phyloP scores from a whole-genome alignment of 2,888 invertebrate genomes.

The Aromia moschata region DNA sequence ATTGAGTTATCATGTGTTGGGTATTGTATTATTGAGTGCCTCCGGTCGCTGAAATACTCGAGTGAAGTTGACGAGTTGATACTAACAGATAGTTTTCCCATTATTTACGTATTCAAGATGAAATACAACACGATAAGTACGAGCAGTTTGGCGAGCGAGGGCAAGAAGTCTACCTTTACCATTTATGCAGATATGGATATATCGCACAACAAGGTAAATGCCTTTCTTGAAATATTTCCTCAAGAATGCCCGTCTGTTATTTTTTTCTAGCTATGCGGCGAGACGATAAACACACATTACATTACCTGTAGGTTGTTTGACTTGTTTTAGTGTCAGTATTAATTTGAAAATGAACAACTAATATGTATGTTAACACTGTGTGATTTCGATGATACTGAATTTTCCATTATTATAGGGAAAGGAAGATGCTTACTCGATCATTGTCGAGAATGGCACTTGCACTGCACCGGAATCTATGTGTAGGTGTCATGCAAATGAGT shows the following conservation, averaged over 20 bases:
- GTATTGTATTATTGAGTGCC: background rate
- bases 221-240: background rate
- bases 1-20: constrained; percentile 9
- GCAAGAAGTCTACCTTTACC: constrained; percentile 73
- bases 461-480: too few species aligned
- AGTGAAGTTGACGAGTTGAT: constrained; percentile 21
- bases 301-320: constrained; percentile 18
- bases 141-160: constrained; percentile 73
- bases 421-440: background rate
- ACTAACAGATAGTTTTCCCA: too few species aligned
- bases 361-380: background rate
- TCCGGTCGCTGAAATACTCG: constrained; percentile 1
- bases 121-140: constrained; percentile 73
- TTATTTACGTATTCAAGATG: constrained; percentile 57
- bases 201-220: constrained; percentile 67
- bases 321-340: constrained; percentile 26
- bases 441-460: background rate
- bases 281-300: constrained; percentile 11
- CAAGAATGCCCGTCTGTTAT: background rate
- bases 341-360: constrained; percentile 15
- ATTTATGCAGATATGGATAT: constrained; percentile 71
- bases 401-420: too few species aligned
- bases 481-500: too few species aligned
- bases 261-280: constrained; percentile 1
- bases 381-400: too few species aligned